These are phyloP conservation scores for Limenitis camilla DNA, from an alignment of 2,888 invertebrate genomes.

Conservation along the genomic window DNA sequence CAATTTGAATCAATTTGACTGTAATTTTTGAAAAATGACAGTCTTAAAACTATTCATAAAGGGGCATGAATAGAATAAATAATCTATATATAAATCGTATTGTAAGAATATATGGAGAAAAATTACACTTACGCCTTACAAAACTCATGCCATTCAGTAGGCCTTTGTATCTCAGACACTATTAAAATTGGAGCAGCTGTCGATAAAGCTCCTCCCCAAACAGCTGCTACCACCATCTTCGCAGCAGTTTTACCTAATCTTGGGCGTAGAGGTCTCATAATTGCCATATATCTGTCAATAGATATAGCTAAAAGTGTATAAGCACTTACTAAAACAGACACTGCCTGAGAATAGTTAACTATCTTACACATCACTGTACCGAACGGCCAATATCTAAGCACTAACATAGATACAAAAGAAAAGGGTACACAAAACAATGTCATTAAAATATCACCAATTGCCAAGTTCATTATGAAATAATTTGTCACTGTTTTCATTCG, in stretches of 20 bases:
- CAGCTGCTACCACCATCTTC: conserved; percentile 78
- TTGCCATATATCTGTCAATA: conserved; percentile 91
- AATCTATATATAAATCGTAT: too few species aligned
- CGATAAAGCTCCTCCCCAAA: conserved; percentile 84
- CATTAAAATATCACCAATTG: conserved; percentile 92
- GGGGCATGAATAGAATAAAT: too few species aligned
- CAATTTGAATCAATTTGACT: too few species aligned
- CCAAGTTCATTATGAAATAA: conserved; percentile 91
- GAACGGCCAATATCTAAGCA: conserved; percentile 92
- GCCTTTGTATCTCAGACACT: conserved; percentile 80
- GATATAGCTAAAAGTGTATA: conserved; percentile 94
- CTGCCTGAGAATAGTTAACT: conserved; percentile 87
- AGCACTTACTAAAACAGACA: conserved; percentile 88
- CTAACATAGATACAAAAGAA: conserved; percentile 85
- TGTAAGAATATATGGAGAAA: neutral
- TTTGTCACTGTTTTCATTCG: conserved; percentile 95
- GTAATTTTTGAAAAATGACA: too few species aligned
- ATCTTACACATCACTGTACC: conserved; percentile 86
- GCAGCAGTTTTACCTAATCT: conserved; percentile 83
- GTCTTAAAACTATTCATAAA: too few species aligned
- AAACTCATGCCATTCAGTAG: conserved; percentile 74
- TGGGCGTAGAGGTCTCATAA: conserved; percentile 90
- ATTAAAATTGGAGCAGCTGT: conserved; percentile 88
- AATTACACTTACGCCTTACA: conserved; percentile 77
- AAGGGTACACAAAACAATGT: conserved; percentile 93